These are phyloP conservation scores for Psilopogon haemacephalus DNA, from an alignment of 2,113 vertebrate species.

Conservation along the genomic window DNA sequence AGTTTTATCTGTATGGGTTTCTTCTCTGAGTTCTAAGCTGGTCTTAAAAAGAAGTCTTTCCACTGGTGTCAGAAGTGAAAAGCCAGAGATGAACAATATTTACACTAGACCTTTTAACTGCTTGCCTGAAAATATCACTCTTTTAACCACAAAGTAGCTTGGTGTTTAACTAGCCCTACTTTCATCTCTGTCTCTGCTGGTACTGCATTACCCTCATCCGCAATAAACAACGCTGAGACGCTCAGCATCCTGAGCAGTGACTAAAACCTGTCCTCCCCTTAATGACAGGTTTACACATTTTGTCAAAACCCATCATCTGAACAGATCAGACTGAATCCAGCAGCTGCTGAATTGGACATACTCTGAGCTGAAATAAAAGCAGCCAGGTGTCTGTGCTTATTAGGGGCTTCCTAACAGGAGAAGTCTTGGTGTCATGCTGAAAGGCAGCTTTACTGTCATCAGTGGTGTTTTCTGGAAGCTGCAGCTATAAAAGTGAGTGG, in stretches of 20 bases:
- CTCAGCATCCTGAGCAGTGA: neutral
- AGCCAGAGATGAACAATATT: neutral
- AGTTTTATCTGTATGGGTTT: neutral
- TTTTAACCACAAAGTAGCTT: constrained; percentile 24
- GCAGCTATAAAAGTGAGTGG: neutral
- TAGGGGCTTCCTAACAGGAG: constrained; percentile 9
- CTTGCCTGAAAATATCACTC: neutral
- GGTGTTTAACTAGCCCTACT: constrained; percentile 42
- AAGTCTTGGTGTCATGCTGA: neutral
- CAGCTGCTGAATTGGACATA: constrained; percentile 8
- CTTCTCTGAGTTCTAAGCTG: neutral
- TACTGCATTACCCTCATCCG: neutral
- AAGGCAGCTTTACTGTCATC: neutral
- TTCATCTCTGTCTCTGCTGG: constrained; percentile 35
- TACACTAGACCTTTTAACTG: constrained; percentile 16
- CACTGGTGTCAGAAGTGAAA: neutral
- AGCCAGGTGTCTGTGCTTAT: constrained; percentile 70
- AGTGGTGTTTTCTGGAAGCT: neutral
- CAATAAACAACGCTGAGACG: constrained; percentile 24
- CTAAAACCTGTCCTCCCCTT: constrained; percentile 54
- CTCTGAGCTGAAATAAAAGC: constrained; percentile 52
- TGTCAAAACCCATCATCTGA: constrained; percentile 48
- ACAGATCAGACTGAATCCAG: constrained; percentile 56
- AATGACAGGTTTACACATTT: constrained; percentile 60
- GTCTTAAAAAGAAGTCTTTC: neutral